Base-by-base conservation (phyloP, 2,113 vertebrate genomes). In the Neolamprologus hecqui region DNA sequence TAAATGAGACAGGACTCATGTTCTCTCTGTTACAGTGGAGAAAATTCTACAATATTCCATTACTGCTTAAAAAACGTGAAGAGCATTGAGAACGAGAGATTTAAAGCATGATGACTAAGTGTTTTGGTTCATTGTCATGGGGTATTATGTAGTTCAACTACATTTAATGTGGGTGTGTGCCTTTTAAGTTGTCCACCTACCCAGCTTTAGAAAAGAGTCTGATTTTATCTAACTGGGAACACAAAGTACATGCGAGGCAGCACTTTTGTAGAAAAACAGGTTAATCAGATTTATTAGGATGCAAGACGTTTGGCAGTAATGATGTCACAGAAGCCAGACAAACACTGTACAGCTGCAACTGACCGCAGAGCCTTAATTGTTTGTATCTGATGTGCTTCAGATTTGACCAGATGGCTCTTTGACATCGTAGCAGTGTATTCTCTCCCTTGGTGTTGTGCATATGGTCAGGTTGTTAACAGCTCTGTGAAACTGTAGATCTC, bases 361-460 rank as follows among this genome's bases (percentile, higher is more conserved):
- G 70, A 89, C 60, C 55, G 70, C 31, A 88, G 13, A 79, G 88
- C 81, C 84, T 88, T 60, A 60, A 65, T 68, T 47, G 88, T 79
- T 15, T 7, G 11, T 45, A 31, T 87, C 91, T 93, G 91, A 63
- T 92, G 60, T 42, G 51, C 77, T 70, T 93, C 81, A 89, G 17
- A 70, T 82, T 73, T 83, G 37, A 89, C 83, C 88, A 93, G 84
- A 89, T 91, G 92, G 54, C 82, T 83, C 58, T 77, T 49, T 89
- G 86, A 84, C 85, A 54, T 75, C 31, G 54, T 42, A 85, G 51
- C 21, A 9, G 70, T 68, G 15, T 15, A 12, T 31, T 26, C 21
- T 75, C 49, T 84, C 37, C 26, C 15, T 81, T 49, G 70, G 37
- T 57, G 42, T 53, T 55, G 33, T 82, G 35, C 79, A 40, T 55